Evolutionary conservation across 2,888 invertebrate species (phyloP).

Genomic region (Drosophila prostipennis): DNA sequence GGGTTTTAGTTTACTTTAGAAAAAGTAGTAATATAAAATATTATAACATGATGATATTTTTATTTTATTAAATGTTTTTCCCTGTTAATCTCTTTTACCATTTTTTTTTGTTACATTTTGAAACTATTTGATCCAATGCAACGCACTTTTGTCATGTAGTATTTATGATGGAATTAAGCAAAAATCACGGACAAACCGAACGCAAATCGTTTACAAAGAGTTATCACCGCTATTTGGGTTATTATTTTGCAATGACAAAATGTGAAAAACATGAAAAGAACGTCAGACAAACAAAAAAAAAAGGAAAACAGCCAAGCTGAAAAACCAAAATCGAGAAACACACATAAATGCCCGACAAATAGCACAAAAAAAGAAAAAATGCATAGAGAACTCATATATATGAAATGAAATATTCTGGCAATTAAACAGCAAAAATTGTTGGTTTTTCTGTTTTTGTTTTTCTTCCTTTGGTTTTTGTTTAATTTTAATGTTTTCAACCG

Average conservation of each 20-base stretch:
- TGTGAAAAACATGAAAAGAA: conserved; percentile 17
- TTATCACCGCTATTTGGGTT: conserved; percentile 38
- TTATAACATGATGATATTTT: background rate
- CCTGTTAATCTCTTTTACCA: background rate
- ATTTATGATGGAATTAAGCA: conserved; percentile 37
- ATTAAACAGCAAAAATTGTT: conserved; percentile 59
- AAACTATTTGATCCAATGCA: conserved; percentile 1
- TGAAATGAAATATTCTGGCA: conserved; percentile 68
- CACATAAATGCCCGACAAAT: conserved; percentile 39
- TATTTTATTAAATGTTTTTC: background rate
- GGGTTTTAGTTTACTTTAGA: background rate
- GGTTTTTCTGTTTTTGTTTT: conserved; percentile 16
- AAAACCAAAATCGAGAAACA: conserved; percentile 36
- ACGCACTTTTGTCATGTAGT: conserved; percentile 23
- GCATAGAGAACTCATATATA: conserved; percentile 32
- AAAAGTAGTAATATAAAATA: background rate
- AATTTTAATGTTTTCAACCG: conserved; percentile 58
- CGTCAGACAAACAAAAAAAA: conserved; percentile 1
- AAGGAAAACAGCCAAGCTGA: conserved; percentile 7
- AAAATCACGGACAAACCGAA: conserved; percentile 24
- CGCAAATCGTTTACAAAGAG: conserved; percentile 42
- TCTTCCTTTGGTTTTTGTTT: conserved; percentile 8
- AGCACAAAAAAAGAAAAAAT: conserved; percentile 24
- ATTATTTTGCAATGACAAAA: conserved; percentile 40
- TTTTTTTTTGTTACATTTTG: background rate